Conservation (phyloP, 2,888 invertebrate genomes). For the Scelioninae gen. 1 region DNA sequence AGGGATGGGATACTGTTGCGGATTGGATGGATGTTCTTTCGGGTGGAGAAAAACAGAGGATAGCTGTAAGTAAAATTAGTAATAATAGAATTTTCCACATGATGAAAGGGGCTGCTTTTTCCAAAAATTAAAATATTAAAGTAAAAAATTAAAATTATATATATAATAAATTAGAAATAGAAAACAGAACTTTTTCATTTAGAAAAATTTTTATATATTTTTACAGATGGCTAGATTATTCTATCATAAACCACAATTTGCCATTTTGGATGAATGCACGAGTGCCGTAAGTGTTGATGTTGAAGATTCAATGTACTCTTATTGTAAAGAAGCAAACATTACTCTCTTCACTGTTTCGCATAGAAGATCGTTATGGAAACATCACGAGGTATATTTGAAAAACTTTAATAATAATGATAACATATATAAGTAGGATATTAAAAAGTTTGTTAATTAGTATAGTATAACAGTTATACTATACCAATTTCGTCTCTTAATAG, state of each 20-base stretch:
- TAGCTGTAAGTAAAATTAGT: slow-evolving; percentile 89
- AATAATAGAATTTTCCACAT: too few species aligned
- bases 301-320: slow-evolving; percentile 98
- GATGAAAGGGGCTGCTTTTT: too few species aligned
- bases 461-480: too few species aligned
- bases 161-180: too few species aligned
- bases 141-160: too few species aligned
- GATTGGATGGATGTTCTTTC: slow-evolving; percentile 99
- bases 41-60: slow-evolving; percentile 98
- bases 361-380: slow-evolving; percentile 97
- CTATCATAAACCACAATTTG: slow-evolving; percentile 99
- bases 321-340: slow-evolving; percentile 93
- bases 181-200: too few species aligned
- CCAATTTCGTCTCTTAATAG: too few species aligned
- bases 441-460: too few species aligned
- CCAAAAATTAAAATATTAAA: too few species aligned
- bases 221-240: slow-evolving; percentile 96
- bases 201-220: background rate
- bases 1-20: slow-evolving; percentile 94
- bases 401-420: too few species aligned
- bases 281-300: slow-evolving; percentile 99
- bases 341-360: slow-evolving; percentile 99
- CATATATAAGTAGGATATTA: too few species aligned
- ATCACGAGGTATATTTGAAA: slow-evolving; percentile 94
- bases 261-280: slow-evolving; percentile 99